Evolutionary conservation across 1,140 invertebrate genomes (phyloP).

Genomic region (Microvelia longipes): DNA sequence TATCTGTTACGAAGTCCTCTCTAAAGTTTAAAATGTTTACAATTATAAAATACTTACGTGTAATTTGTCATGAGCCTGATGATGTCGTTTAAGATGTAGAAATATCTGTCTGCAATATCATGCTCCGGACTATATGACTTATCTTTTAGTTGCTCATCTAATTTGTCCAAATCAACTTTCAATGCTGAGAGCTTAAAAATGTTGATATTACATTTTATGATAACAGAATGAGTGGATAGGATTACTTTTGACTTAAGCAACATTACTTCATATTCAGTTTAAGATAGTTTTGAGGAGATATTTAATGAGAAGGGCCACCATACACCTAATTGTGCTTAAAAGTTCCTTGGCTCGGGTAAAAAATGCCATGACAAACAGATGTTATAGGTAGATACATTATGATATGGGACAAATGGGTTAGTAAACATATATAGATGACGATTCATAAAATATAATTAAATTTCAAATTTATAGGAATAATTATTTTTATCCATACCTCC

Average conservation of each 20-base stretch:
- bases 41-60: neutral
- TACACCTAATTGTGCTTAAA: no score
- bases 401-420: no score
- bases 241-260: neutral
- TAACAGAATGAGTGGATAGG: neutral
- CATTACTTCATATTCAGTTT: neutral
- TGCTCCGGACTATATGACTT: neutral
- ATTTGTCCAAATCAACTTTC: neutral
- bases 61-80: neutral
- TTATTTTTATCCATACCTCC: no score
- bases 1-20: no score
- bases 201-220: neutral
- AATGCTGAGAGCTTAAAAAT: neutral
- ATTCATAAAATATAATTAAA: no score
- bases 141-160: neutral
- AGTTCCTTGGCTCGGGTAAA: neutral
- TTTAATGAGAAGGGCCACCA: no score
- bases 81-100: neutral
- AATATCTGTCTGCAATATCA: neutral
- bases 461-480: no score
- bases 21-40: no score
- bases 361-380: no score
- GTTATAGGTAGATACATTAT: no score
- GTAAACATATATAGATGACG: no score
- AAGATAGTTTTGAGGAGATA: neutral